Conservation (phyloP, 2,797 vertebrate genomes). For the Helicolenus hilgendorfi region DNA sequence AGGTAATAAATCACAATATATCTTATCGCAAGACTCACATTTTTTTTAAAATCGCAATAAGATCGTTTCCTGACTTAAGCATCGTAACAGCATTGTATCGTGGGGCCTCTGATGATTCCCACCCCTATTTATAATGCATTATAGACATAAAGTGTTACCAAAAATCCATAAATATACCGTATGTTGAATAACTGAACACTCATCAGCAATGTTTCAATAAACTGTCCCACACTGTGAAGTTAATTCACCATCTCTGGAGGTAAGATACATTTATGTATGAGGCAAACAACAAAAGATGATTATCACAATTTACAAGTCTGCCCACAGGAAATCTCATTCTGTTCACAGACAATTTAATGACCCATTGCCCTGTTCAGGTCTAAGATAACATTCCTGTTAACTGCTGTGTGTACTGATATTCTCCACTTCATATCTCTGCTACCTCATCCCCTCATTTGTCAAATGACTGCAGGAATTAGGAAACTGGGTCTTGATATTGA, state of each 20-base stretch:
- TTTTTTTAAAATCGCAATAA: too few species aligned
- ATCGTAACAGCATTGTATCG: too few species aligned
- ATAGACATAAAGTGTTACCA: background rate
- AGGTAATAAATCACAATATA: too few species aligned
- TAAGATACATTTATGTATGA: background rate
- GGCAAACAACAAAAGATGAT: slow-evolving; percentile 25
- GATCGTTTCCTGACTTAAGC: too few species aligned
- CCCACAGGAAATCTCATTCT: slow-evolving; percentile 30
- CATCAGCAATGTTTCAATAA: slow-evolving; percentile 21
- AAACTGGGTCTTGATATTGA: slow-evolving; percentile 43
- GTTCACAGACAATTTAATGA: slow-evolving; percentile 42
- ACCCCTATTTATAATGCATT: background rate
- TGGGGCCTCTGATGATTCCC: too few species aligned
- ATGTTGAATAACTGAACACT: slow-evolving; percentile 6
- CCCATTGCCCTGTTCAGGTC: slow-evolving; percentile 3
- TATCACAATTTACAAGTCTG: slow-evolving; percentile 31
- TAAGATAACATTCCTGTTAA: slow-evolving; percentile 3
- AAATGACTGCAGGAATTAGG: slow-evolving; percentile 45
- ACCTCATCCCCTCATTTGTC: slow-evolving; percentile 28
- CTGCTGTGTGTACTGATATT: slow-evolving; percentile 10
- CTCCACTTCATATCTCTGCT: slow-evolving; percentile 20
- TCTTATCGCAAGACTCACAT: too few species aligned
- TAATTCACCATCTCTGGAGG: slow-evolving; percentile 26
- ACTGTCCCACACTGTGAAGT: background rate
- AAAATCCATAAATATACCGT: background rate